Base-by-base conservation (phyloP, 1,140 invertebrate species). In the Colletes latitarsis region DNA sequence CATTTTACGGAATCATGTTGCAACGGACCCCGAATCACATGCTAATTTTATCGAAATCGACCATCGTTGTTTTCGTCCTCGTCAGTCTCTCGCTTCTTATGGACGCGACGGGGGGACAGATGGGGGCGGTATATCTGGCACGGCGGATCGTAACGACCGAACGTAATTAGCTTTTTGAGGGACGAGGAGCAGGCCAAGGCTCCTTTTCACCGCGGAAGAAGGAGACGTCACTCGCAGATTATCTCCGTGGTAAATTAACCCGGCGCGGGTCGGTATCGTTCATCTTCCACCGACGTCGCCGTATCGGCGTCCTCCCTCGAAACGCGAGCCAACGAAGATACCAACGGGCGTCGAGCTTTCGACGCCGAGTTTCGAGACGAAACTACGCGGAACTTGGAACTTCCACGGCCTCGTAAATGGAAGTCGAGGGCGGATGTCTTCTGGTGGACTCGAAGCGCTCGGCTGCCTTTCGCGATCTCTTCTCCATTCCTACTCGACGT, bases 161-260 rank as follows among this genome's bases (percentile, higher is more conserved):
- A 79, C 66, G 67, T 82, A 82, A 83, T 85, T 80, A 85, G 66
- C 62, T 83, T 75, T 82, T 83, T 71, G 60, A 83, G 19, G 76
- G 64, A 46, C 73, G 46, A 79, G 62, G 70, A 63, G 41, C 43
- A 64, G 66, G 46, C 14, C 5, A 15, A 3, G 52, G 30, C 46
- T 74, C 43, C 73, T 30, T 58, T 53, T 58, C 62, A 63, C 12
- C 55, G n/a, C 6, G 55, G 30, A 55, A 74, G 62, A 78, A 74
- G 76, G 69, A 82, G 68, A 86, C 69, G 82, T 86, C 80, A 60
- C 62, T 80, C 53, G 79, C 75, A 84, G 84, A 86, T 84, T 84
- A 82, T 86, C 75, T 82, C 75, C 17, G 62, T 55, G 69, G 82
- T 77, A 83, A 83, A 88, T 86, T 88, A 83, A 77, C 68, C 63